phyloP scores from a whole-genome alignment of 2,888 invertebrate species.

The Chymomyza caudatula region DNA sequence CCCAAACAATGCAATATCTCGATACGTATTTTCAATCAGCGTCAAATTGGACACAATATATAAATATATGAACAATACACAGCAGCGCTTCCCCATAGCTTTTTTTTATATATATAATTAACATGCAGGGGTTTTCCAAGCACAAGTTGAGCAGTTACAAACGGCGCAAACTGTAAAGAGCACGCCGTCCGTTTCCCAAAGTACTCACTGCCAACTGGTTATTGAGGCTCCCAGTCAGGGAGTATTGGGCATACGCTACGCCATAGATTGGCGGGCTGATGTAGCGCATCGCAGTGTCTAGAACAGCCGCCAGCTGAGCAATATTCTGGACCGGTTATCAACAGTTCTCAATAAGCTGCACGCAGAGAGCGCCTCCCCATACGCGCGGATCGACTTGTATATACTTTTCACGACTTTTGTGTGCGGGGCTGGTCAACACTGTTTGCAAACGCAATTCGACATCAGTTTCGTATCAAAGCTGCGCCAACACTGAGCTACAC shows the following conservation, averaged over 20 bases:
- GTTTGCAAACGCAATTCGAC: conserved; percentile 28
- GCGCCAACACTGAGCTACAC: conserved; percentile 48
- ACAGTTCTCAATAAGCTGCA: not conserved
- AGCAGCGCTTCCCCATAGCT: not conserved
- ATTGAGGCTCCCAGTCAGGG: not conserved
- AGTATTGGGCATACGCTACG: not conserved
- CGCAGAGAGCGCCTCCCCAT: not conserved
- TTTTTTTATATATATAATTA: not conserved
- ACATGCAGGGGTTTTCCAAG: not conserved
- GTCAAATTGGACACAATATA: too few species aligned
- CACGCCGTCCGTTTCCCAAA: not conserved
- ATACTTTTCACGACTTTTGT: conserved; percentile 20
- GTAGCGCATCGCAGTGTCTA: not conserved
- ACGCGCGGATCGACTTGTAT: not conserved
- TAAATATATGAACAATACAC: not conserved
- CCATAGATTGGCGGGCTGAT: not conserved
- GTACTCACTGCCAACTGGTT: conserved; percentile 18
- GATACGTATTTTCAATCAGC: too few species aligned
- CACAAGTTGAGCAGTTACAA: not conserved
- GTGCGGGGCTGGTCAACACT: conserved; percentile 8
- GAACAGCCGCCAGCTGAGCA: not conserved
- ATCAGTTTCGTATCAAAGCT: conserved; percentile 58
- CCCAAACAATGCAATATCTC: not conserved
- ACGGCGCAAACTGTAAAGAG: too few species aligned
- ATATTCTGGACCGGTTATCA: conserved; percentile 30